Base-by-base conservation (phyloP, 2,113 vertebrate species). In the Neomonachus schauinslandi region DNA sequence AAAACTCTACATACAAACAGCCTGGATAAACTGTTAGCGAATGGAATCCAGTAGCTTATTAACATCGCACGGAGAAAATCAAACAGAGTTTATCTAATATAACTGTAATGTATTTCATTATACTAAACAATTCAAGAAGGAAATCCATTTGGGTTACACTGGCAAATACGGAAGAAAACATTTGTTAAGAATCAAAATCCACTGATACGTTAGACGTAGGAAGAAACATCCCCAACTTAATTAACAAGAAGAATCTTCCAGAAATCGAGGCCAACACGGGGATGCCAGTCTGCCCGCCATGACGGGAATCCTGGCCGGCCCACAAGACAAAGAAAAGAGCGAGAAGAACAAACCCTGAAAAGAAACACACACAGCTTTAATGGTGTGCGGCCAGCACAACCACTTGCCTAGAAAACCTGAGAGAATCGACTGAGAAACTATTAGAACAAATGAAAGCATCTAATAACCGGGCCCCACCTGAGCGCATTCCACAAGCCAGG, bases 251-350 rank as follows among this genome's bases (percentile, higher is more conserved):
- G 77, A 39, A 39, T 2, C n/a, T 31, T 26, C 42, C 42, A 4
- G 24, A 33, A 18, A 49, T 12, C 26, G 19, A 42, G 39, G 67
- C 39, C 33, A 33, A 36, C 10, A 0, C 0, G 0, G 5, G 42
- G 57, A 19, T 4, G 22, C 53, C 0, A 5, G 51, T 12, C 63
- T 28, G 53, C 83, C 33, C 0, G 0, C 26, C 7, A 0, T 1
- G 13, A 33, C 0, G 9, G 76, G 26, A 0, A 2, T 46, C 71
- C n/a, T 6, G 14, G 22, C 18, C 18, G 1, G 49, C 13, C 15
- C 9, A 6, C 3, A 1, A 7, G 9, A 36, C 0, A 14, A 11
- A 49, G 4, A 3, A 26, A 33, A 10, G 12, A 1, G 0, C 0
- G 0, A 10, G 67, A 46, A 8, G 4, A 26, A 1, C 0, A 6